Base-by-base conservation (phyloP, 2,113 vertebrate genomes). In the Atrichornis clamosus region DNA sequence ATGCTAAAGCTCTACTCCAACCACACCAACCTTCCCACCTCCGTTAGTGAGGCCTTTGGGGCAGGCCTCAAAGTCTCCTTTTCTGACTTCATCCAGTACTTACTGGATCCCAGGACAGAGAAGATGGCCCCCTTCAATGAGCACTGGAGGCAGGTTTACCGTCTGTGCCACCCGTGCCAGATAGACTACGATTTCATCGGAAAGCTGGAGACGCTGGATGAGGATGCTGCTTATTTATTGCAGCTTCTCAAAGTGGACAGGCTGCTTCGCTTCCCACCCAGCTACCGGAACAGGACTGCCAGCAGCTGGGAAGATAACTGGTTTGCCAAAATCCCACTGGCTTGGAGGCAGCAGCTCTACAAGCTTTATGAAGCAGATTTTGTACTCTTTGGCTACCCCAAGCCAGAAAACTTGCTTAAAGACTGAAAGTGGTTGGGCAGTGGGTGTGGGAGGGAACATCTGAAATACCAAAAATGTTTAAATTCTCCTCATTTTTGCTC, bases 101-200 rank as follows among this genome's bases (percentile, higher is more conserved):
- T 99, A 33, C 97, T 99, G 97, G 99, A 99, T 97, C 98, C 99
- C 2, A 98, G 96, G 97, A 99, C 99, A 4, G 99, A 99, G 98
- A 98, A 98, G 95, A 97, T 98, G 94, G 97, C 96, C 82, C 98
- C 99, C 28, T 99, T 99, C 96, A 99, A 99, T 3, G 99, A 99
- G 97, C 99, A 99, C 97, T 99, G 99, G 99, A 95, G 98, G 77
- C 99, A 99, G 96, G 97, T 99, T 33, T 98, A 99, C 89, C 98
- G 99, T 4, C 98, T 99, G 9, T 99, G 99, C 95, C 99, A 99
- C 53, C 99, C 99, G 1, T 99, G 99, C 97, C 99, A 99, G 98
- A 99, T 99, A 37, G 99, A 99, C 84, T 99, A 99, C 6, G 99
- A 99, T 94, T 99, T 99, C 46, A 98, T 99, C 6, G 99, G 99